These are phyloP conservation scores for Eospalax fontanierii DNA, from an alignment of 2,797 vertebrate genomes.

Conservation along the genomic window DNA sequence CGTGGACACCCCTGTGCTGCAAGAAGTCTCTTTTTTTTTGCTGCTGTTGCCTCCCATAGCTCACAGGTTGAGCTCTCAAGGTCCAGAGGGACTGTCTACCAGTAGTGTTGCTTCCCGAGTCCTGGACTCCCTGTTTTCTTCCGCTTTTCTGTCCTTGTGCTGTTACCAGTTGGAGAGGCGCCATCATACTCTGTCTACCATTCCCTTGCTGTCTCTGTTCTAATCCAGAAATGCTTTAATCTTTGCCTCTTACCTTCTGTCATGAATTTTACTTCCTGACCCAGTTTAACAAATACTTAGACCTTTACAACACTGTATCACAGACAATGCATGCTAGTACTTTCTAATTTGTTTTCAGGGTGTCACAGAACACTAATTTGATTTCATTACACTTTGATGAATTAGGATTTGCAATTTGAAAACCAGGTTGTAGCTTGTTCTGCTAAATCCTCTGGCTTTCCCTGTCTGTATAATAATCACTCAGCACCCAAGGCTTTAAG, in stretches of 20 bases:
- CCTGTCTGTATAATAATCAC: constrained; percentile 17
- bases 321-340: background rate
- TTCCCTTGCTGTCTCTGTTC: background rate
- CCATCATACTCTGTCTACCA: background rate
- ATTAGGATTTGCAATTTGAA: constrained; percentile 13
- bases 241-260: background rate
- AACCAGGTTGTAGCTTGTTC: background rate
- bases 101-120: background rate
- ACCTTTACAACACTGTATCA: background rate
- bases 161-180: background rate
- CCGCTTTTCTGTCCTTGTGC: background rate
- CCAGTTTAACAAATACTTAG: background rate
- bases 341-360: constrained; percentile 3
- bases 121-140: background rate
- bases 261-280: constrained; percentile 16
- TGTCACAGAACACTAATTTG: background rate
- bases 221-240: background rate
- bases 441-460: constrained; percentile 31
- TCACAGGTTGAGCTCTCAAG: background rate
- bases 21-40: background rate
- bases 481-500: constrained; percentile 15
- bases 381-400: background rate
- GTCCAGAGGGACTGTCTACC: background rate
- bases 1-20: background rate
- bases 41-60: background rate